A percentile compares a stretch with the other conserved stretches of the same genome.
These are phyloP conservation scores for Venusia cambrica DNA, from an alignment of 2,888 invertebrate species.

Conservation along the genomic window DNA sequence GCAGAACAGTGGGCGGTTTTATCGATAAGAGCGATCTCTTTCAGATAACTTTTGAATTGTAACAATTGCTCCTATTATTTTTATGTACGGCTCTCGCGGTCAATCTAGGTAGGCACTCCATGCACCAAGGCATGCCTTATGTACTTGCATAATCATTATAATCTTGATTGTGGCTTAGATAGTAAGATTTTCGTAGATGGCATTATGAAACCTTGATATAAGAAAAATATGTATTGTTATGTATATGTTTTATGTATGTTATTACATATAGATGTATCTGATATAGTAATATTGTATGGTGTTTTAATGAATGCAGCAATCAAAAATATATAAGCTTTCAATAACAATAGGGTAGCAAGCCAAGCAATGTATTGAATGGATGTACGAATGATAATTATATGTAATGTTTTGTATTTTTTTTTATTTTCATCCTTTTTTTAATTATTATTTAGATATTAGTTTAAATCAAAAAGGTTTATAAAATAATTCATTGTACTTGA, in stretches of 20 bases:
- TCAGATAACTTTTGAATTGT: no score
- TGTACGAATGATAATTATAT: background rate
- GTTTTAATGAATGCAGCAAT: slow-evolving; percentile 10
- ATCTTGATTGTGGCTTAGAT: no score
- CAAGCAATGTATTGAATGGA: slow-evolving; percentile 8
- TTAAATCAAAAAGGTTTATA: slow-evolving; percentile 4
- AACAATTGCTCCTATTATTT: no score
- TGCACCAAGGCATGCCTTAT: slow-evolving; percentile 68
- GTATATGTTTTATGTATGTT: slow-evolving; percentile 15
- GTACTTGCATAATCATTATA: no score
- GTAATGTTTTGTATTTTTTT: background rate
- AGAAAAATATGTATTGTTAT: slow-evolving; percentile 12
- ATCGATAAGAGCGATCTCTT: no score
- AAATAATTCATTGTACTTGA: slow-evolving; percentile 9
- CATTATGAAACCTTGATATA: slow-evolving; percentile 1
- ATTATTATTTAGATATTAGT: slow-evolving; percentile 4
- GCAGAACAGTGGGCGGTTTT: no score
- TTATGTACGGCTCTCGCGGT: no score
- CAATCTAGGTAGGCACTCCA: background rate
- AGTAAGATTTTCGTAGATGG: no score
- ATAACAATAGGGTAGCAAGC: slow-evolving; percentile 2
- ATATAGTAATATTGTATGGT: slow-evolving; percentile 4
- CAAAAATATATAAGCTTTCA: slow-evolving; percentile 5
- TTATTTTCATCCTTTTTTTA: background rate
- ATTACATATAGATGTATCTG: slow-evolving; percentile 3